A percentile compares a stretch with the other conserved stretches of the same genome.
These are phyloP conservation scores for Boleophthalmus pectinirostris DNA, from an alignment of 2,113 vertebrate genomes.

Conservation along the genomic window DNA sequence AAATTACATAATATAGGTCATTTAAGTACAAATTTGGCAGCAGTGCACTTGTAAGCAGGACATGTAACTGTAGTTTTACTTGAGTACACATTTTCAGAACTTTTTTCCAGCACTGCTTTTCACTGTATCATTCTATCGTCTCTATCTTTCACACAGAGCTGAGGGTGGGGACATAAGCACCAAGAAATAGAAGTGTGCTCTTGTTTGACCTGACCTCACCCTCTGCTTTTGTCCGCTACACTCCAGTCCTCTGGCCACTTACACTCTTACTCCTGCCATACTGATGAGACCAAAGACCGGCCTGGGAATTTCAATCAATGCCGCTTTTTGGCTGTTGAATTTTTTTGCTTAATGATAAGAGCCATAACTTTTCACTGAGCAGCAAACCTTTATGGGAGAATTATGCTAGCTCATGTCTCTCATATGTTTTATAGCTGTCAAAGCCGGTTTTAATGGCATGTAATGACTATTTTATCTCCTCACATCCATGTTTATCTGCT, in stretches of 20 bases:
- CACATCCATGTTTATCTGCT: constrained; percentile 34
- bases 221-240: background rate
- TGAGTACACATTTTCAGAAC: too few species aligned
- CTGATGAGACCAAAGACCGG: background rate
- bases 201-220: background rate
- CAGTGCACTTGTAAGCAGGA: too few species aligned
- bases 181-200: background rate
- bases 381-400: background rate
- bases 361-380: background rate
- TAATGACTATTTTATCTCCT: constrained; percentile 38
- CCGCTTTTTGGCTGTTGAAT: background rate
- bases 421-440: background rate
- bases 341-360: background rate
- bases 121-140: background rate
- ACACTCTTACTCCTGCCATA: background rate
- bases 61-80: too few species aligned
- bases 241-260: background rate
- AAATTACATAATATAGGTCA: too few species aligned
- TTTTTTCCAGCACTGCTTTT: background rate
- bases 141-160: background rate
- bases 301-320: background rate
- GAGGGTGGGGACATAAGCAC: background rate
- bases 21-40: too few species aligned
- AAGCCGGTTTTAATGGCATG: constrained; percentile 31
- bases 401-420: background rate